Conservation (phyloP, 2,888 invertebrate genomes). For the Aspidapion aeneum region DNA sequence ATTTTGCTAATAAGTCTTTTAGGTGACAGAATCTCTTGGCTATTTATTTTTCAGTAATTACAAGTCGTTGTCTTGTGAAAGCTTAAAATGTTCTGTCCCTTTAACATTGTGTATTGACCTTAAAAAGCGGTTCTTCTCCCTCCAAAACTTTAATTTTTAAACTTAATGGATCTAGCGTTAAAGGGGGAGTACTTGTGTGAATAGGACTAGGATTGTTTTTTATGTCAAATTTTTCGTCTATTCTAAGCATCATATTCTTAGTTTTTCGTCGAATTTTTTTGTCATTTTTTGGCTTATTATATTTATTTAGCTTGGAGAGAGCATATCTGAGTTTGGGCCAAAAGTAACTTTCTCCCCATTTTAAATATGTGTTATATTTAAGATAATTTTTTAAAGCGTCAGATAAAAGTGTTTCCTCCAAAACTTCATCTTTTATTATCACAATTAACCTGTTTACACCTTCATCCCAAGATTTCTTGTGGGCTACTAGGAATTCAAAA, state of each 20-base stretch:
- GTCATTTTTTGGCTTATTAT: constrained; percentile 3
- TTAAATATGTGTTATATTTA: constrained; percentile 73
- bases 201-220: constrained; percentile 20
- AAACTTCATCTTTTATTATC: constrained; percentile 69
- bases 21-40: too few species aligned
- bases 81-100: too few species aligned
- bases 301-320: constrained; percentile 61
- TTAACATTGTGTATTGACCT: too few species aligned
- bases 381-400: constrained; percentile 68
- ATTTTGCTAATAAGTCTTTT: too few species aligned
- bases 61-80: too few species aligned
- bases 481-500: constrained; percentile 72
- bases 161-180: constrained; percentile 16
- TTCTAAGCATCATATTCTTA: constrained; percentile 35
- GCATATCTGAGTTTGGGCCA: constrained; percentile 77
- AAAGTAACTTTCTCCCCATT: constrained; percentile 80
- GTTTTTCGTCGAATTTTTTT: constrained; percentile 33
- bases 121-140: background rate
- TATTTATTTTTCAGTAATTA: too few species aligned
- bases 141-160: constrained; percentile 5
- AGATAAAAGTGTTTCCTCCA: constrained; percentile 58
- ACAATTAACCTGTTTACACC: constrained; percentile 68
- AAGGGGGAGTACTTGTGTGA: constrained; percentile 20
- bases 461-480: constrained; percentile 65
- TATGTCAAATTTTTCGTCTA: constrained; percentile 36